These are phyloP conservation scores for Cecidostiba fungosa DNA, from an alignment of 2,888 invertebrate species.

Conservation along the genomic window DNA sequence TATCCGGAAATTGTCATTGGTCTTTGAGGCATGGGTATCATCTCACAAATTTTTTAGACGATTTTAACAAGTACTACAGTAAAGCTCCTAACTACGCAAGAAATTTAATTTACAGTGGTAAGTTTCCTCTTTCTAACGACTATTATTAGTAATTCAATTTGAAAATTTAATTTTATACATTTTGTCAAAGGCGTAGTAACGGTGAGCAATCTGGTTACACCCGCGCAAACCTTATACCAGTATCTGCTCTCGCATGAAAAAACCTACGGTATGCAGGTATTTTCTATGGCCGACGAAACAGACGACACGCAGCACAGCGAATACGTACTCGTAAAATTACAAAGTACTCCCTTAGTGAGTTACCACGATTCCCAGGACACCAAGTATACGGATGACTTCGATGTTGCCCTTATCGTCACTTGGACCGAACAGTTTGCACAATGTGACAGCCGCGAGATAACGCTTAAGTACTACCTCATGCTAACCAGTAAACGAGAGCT, in stretches of 20 bases:
- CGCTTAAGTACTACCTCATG: conserved; percentile 77
- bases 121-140: conserved; percentile 48
- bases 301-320: conserved; percentile 80
- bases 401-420: conserved; percentile 85
- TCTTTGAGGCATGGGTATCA: conserved; percentile 85
- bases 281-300: conserved; percentile 82
- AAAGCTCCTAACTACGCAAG: conserved; percentile 89
- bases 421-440: conserved; percentile 79
- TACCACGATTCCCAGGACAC: conserved; percentile 84
- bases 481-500: conserved; percentile 81
- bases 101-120: conserved; percentile 87
- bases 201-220: conserved; percentile 83
- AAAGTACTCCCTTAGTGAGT: conserved; percentile 82
- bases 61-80: conserved; percentile 89
- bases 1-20: conserved; percentile 82
- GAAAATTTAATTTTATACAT: not conserved
- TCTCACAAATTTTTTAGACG: conserved; percentile 87
- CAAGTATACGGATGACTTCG: conserved; percentile 85
- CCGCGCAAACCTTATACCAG: conserved; percentile 85
- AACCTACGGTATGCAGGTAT: conserved; percentile 85
- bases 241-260: conserved; percentile 87
- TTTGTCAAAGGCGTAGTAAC: conserved; percentile 81
- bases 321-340: conserved; percentile 84
- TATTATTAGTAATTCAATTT: conserved; percentile 17
- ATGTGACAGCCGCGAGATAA: conserved; percentile 74